Evolutionary conservation across 2,113 vertebrate species (phyloP).

Genomic region (human (Homo sapiens)): GRCh38 chr18:34590501-34591000

Average conservation of each 20-base stretch:
- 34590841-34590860: conserved; percentile 31
- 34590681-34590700: conserved; percentile 56
- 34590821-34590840: conserved; percentile 62
- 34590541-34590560: conserved; percentile 4
- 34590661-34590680: conserved; percentile 54
- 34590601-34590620: conserved; percentile 41
- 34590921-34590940: not conserved
- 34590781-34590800: conserved; percentile 69
- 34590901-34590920: not conserved
- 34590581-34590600: not conserved
- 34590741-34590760: conserved; percentile 68
- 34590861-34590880: not conserved
- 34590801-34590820: conserved; percentile 63
- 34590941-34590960: not conserved
- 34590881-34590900: not conserved
- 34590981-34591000: not conserved
- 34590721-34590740: conserved; percentile 61
- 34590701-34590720: conserved; percentile 58
- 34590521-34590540: not conserved
- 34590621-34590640: conserved; percentile 53
- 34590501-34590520: not conserved
- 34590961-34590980: not conserved
- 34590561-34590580: not conserved
- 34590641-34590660: conserved; percentile 35
- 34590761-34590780: conserved; percentile 52